Evolutionary conservation across 30 jellyfish, hydroid and myxozoan species (phyloP).

Genomic region (Aurelia aurita complex sp. Pacific): DNA sequence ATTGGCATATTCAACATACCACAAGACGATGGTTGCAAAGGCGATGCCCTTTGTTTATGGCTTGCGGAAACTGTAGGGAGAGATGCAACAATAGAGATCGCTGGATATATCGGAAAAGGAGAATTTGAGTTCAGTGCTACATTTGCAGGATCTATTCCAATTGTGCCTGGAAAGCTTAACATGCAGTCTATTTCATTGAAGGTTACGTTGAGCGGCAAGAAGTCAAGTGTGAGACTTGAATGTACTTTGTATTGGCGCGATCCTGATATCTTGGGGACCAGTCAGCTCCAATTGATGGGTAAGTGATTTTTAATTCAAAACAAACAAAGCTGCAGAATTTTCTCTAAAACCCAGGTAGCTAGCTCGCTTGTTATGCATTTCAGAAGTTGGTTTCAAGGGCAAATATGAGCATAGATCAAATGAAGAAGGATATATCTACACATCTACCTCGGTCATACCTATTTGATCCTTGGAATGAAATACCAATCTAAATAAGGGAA

Average conservation of each 20-base stretch:
- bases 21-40: slow-evolving; percentile 67
- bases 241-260: slow-evolving; percentile 57
- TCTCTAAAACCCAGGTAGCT: too few relatives aligned
- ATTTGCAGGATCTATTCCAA: slow-evolving; percentile 39
- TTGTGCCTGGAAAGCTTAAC: slow-evolving; percentile 33
- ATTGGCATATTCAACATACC: slow-evolving; percentile 62
- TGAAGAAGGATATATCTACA: too few relatives aligned
- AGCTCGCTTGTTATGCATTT: too few relatives aligned
- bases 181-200: slow-evolving; percentile 36
- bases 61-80: slow-evolving; percentile 62
- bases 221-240: slow-evolving; percentile 35
- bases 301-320: not conserved
- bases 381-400: too few relatives aligned
- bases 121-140: slow-evolving; percentile 44
- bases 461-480: too few relatives aligned
- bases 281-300: slow-evolving; percentile 57
- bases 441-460: not conserved
- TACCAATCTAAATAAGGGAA: too few relatives aligned
- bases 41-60: slow-evolving; percentile 66
- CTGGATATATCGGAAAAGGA: slow-evolving; percentile 30
- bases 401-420: too few relatives aligned
- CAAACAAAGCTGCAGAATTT: too few relatives aligned
- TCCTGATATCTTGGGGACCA: slow-evolving; percentile 31
- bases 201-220: slow-evolving; percentile 21
- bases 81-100: slow-evolving; percentile 66